phyloP scores from a whole-genome alignment of 2,888 invertebrate genomes.

The Drosophila stalkeri region DNA sequence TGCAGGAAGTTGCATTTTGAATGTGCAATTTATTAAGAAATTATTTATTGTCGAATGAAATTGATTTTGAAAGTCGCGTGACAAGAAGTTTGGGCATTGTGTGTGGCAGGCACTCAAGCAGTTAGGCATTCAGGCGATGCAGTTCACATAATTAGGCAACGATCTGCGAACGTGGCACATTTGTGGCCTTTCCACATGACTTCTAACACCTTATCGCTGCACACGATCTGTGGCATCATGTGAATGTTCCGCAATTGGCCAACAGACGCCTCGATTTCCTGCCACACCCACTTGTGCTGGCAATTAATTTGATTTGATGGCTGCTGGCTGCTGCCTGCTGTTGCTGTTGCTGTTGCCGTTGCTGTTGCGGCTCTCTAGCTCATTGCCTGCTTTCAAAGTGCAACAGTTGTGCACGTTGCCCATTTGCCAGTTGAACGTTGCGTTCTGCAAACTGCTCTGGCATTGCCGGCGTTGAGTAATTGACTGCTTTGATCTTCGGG shows the following conservation, averaged over 20 bases:
- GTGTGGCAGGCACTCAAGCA: slow-evolving; percentile 41
- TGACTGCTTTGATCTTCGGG: slow-evolving; percentile 75
- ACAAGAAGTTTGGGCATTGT: slow-evolving; percentile 56
- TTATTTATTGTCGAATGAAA: slow-evolving; percentile 73
- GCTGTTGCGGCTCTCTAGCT: slow-evolving; percentile 70
- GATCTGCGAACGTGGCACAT: slow-evolving; percentile 50
- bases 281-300: slow-evolving; percentile 65
- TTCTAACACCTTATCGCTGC: slow-evolving; percentile 66
- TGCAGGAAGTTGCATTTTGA: slow-evolving; percentile 77
- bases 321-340: not conserved
- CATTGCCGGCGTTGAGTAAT: slow-evolving; percentile 72
- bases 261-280: slow-evolving; percentile 69
- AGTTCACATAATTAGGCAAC: slow-evolving; percentile 56
- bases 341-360: not conserved
- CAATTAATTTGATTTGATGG: slow-evolving; percentile 73
- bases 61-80: slow-evolving; percentile 78
- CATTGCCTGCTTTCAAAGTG: slow-evolving; percentile 77
- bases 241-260: slow-evolving; percentile 45
- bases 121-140: slow-evolving; percentile 18
- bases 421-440: slow-evolving; percentile 5
- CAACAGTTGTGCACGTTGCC: slow-evolving; percentile 17
- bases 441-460: not conserved
- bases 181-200: slow-evolving; percentile 56
- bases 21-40: slow-evolving; percentile 77
- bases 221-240: slow-evolving; percentile 32